phyloP scores from a whole-genome alignment of 2,113 vertebrate genomes.

The Polyodon spathula region DNA sequence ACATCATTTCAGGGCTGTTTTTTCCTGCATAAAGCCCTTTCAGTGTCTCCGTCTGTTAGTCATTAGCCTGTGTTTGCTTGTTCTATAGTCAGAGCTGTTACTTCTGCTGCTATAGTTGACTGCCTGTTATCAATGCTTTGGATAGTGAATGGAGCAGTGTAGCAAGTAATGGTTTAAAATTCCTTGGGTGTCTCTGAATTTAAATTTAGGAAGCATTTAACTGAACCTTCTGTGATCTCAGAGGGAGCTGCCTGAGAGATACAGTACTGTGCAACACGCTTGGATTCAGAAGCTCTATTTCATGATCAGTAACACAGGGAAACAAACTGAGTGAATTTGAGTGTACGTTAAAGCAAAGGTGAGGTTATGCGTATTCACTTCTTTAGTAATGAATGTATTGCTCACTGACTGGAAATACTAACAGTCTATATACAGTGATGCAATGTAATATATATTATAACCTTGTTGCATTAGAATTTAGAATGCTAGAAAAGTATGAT shows the following conservation, averaged over 20 bases:
- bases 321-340: no score
- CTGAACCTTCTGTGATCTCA: neutral
- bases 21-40: conserved; percentile 35
- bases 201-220: neutral
- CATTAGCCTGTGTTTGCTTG: conserved; percentile 27
- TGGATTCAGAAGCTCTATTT: neutral
- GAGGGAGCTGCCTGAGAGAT: neutral
- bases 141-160: conserved; percentile 1
- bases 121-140: neutral
- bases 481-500: no score
- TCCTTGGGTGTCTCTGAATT: neutral
- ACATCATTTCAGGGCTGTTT: conserved; percentile 53
- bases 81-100: neutral
- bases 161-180: neutral
- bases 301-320: no score
- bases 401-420: no score
- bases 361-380: no score
- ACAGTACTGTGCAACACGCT: neutral
- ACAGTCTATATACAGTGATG: no score
- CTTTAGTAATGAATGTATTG: no score
- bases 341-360: no score
- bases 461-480: no score
- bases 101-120: neutral
- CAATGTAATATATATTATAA: no score
- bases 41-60: conserved; percentile 32